Conservation (phyloP, 2,888 invertebrate species). For the Marronus borbonicus region DNA sequence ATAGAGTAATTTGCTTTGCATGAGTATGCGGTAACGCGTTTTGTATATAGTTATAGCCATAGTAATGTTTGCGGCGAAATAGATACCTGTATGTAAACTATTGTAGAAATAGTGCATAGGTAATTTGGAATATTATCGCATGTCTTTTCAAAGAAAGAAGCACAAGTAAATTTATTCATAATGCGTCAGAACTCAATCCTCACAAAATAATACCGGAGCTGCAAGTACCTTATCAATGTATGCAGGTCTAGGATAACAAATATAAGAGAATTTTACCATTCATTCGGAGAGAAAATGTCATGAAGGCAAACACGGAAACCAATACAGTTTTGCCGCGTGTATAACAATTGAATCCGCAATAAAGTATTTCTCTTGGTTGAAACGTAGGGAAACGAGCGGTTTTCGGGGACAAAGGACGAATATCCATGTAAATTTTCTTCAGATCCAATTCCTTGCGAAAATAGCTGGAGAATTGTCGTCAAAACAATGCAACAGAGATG, state of each 20-base stretch:
- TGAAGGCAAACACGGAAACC: slow-evolving; percentile 38
- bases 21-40: too few relatives aligned
- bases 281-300: slow-evolving; percentile 26
- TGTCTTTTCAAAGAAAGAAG: background rate
- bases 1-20: too few relatives aligned
- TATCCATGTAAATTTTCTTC: slow-evolving; percentile 52
- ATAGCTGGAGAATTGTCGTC: slow-evolving; percentile 38
- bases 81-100: too few relatives aligned
- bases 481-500: slow-evolving; percentile 44
- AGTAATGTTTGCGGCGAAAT: too few relatives aligned
- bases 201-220: background rate
- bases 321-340: slow-evolving; percentile 18
- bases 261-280: slow-evolving; percentile 20
- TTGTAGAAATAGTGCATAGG: too few relatives aligned
- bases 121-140: too few relatives aligned
- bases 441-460: slow-evolving; percentile 48
- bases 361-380: slow-evolving; percentile 54
- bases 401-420: slow-evolving; percentile 47
- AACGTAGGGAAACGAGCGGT: slow-evolving; percentile 13
- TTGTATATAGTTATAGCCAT: too few relatives aligned
- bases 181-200: background rate
- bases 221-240: background rate
- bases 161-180: background rate
- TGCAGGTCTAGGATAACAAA: background rate
- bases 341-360: slow-evolving; percentile 55